phyloP scores from a whole-genome alignment of 2,113 vertebrate species.

The zebrafish (Danio rerio) region GRCz12tu NC_133181.1:42338501-42339000 shows the following conservation, averaged over 20 bases:
- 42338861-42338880: neutral
- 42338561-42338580: constrained; percentile 34
- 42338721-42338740: neutral
- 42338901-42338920: neutral
- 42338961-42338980: neutral
- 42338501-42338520: constrained; percentile 75
- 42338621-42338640: neutral
- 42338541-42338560: constrained; percentile 42
- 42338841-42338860: neutral
- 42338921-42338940: neutral
- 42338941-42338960: neutral
- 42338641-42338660: neutral
- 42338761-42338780: neutral
- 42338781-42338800: neutral
- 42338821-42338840: neutral
- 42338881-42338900: neutral
- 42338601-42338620: constrained; percentile 55
- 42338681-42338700: no score
- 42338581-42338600: constrained; percentile 57
- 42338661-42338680: neutral
- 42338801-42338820: neutral
- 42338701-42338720: neutral
- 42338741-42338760: neutral
- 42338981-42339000: neutral
- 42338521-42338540: constrained; percentile 47